A percentile compares a stretch with the other conserved stretches of the same genome.
phyloP scores from a whole-genome alignment of 2,797 vertebrate genomes.

The Danio tinwini region DNA sequence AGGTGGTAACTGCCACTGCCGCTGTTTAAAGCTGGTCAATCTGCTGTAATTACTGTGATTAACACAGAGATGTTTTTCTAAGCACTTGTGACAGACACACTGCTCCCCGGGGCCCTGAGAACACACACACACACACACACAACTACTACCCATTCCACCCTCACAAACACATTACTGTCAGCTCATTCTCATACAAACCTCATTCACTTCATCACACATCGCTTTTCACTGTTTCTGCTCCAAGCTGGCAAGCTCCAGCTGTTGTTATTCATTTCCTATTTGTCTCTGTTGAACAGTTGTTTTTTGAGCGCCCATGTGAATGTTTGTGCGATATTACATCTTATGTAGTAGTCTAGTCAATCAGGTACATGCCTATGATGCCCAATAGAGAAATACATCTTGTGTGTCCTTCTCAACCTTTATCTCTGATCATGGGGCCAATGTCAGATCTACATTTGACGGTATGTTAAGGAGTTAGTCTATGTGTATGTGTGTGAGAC shows the following conservation, averaged over 20 bases:
- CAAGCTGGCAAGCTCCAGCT: constrained; percentile 60
- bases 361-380: no score
- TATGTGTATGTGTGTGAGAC: constrained; percentile 60
- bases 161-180: constrained; percentile 42
- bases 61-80: constrained; percentile 74
- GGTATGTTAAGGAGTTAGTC: constrained; percentile 47
- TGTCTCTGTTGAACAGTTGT: constrained; percentile 5
- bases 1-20: constrained; percentile 56
- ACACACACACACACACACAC: constrained; percentile 65
- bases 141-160: constrained; percentile 49
- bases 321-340: neutral
- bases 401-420: neutral
- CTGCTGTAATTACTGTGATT: constrained; percentile 77
- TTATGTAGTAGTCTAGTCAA: neutral
- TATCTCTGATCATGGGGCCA: neutral
- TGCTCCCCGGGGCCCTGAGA: constrained; percentile 64
- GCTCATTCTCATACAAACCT: constrained; percentile 38
- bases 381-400: neutral
- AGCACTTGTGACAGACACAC: constrained; percentile 74
- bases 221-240: constrained; percentile 62
- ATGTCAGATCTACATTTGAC: neutral
- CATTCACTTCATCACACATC: constrained; percentile 62
- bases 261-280: constrained; percentile 12
- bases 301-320: constrained; percentile 2
- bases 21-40: constrained; percentile 74